A percentile compares a stretch with the other conserved stretches of the same genome.
phyloP scores from a whole-genome alignment of 2,797 vertebrate species.

The Morelia viridis region DNA sequence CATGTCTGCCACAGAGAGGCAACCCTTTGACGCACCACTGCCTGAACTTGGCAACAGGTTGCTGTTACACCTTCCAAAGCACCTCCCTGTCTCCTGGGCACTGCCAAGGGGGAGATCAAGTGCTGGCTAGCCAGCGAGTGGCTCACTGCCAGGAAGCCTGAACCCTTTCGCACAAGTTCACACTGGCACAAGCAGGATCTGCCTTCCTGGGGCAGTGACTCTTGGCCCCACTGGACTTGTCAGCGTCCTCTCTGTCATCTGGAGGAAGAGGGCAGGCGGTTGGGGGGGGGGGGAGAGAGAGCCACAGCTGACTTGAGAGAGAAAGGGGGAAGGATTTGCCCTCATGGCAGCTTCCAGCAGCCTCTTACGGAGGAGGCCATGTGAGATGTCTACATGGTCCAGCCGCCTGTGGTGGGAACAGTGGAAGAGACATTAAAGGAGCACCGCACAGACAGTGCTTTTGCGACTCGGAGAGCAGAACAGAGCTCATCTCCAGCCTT shows the following conservation, averaged over 20 bases:
- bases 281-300: too few relatives aligned
- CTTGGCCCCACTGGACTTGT: background rate
- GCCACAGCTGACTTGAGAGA: background rate
- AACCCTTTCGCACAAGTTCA: background rate
- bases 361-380: background rate
- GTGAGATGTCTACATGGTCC: background rate
- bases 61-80: background rate
- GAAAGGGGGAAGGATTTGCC: background rate
- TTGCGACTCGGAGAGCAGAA: background rate
- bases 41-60: too few relatives aligned
- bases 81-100: background rate
- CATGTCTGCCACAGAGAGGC: too few relatives aligned
- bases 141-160: background rate
- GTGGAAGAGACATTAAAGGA: background rate
- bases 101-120: background rate
- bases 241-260: background rate
- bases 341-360: background rate
- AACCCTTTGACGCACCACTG: too few relatives aligned
- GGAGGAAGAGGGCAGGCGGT: background rate
- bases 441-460: background rate
- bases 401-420: background rate
- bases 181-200: background rate
- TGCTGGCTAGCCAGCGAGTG: background rate
- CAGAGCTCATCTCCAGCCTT: too few relatives aligned
- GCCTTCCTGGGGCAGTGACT: background rate